These are phyloP conservation scores for Phymanthus crucifer DNA, from an alignment of 92 coral and sea anemone genomes.

Conservation along the genomic window DNA sequence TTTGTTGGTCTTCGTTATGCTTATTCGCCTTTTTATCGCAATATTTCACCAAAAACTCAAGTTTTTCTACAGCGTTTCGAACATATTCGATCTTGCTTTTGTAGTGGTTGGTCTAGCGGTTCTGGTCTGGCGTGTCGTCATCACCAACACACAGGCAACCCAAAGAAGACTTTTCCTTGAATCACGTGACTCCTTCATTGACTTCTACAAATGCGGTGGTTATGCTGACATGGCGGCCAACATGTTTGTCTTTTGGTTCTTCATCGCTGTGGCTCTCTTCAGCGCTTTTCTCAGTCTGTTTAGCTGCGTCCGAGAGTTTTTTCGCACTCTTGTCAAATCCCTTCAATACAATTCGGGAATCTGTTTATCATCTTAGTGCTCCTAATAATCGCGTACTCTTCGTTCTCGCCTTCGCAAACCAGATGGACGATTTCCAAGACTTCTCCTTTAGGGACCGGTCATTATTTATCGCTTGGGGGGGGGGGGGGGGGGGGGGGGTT, in stretches of 20 bases:
- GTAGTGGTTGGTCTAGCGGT: constrained; percentile 45
- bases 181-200: constrained; percentile 47
- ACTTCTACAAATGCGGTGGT: constrained; percentile 51
- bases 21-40: constrained; percentile 35
- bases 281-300: constrained; percentile 50
- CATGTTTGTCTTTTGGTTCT: constrained; percentile 54
- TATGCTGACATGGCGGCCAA: constrained; percentile 41
- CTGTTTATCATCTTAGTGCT: constrained; percentile 42
- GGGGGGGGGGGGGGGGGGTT: no score
- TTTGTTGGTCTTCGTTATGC: constrained; percentile 42
- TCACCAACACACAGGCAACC: constrained; percentile 40
- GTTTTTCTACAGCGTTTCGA: constrained; percentile 40
- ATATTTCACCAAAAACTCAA: constrained; percentile 43
- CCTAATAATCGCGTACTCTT: constrained; percentile 60
- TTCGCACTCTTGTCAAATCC: constrained; percentile 43
- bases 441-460: no score
- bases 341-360: constrained; percentile 37
- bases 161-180: constrained; percentile 35
- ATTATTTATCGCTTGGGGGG: no score
- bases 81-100: constrained; percentile 47
- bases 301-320: constrained; percentile 35
- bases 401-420: constrained; percentile 48
- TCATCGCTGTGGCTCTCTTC: constrained; percentile 62
- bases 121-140: constrained; percentile 35
- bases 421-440: constrained; percentile 56